Conservation (phyloP, 2,113 vertebrate genomes). For the Cepphus grylle region DNA sequence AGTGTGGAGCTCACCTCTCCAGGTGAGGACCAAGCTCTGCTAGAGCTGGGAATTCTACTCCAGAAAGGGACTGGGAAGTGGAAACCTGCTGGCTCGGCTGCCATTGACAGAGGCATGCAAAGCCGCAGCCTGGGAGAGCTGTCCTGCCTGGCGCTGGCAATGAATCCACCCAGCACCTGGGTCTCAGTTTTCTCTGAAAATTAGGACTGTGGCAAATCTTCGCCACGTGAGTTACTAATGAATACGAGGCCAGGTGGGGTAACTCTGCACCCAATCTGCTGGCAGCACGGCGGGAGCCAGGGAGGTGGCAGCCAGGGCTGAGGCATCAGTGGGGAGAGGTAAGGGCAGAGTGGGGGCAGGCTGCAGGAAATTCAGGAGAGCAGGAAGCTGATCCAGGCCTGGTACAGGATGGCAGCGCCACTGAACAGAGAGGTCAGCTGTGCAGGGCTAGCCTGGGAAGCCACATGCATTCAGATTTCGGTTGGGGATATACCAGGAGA, state of each 20-base stretch:
- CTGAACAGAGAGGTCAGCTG: not conserved
- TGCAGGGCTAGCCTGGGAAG: not conserved
- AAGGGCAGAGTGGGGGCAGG: not conserved
- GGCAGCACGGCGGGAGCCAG: accelerated
- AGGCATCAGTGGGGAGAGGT: not conserved
- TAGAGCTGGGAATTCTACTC: not conserved
- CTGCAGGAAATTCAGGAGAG: not conserved
- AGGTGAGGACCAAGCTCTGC: not conserved
- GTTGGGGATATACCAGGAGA: not conserved
- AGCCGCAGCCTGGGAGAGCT: not conserved
- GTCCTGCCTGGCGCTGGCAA: not conserved
- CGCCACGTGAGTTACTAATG: not conserved
- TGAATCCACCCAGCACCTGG: not conserved
- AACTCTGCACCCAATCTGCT: not conserved
- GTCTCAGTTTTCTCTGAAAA: not conserved
- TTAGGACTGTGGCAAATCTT: not conserved
- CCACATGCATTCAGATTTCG: not conserved
- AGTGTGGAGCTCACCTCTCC: not conserved
- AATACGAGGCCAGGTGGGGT: not conserved
- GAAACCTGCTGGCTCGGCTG: not conserved
- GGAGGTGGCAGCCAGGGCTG: not conserved
- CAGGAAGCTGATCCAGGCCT: not conserved
- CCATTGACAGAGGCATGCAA: not conserved
- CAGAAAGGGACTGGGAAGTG: not conserved
- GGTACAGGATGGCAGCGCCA: not conserved